Evolutionary conservation across 1,140 invertebrate genomes (phyloP), one percentile per base, ranked within the genome.

Genomic region (Delia radicum): DNA sequence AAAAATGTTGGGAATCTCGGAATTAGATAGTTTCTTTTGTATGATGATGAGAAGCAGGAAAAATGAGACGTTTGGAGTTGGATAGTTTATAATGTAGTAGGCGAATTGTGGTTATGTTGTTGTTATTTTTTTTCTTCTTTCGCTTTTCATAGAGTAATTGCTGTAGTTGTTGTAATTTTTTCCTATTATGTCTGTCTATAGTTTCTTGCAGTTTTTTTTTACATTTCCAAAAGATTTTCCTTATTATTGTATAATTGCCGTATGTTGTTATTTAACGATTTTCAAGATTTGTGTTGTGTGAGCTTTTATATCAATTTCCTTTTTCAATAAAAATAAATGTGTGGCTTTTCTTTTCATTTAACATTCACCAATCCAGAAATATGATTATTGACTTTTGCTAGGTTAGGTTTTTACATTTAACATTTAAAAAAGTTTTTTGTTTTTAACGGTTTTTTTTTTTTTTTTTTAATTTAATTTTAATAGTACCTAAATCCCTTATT

Each of bases 341-440:
- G 48, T 55, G 48, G 48, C 48, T 55, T 55, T 55, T 55, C 48
- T 21, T 55, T 55, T 55, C 48, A 55, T 55, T 55, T 55, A 18
- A n/a, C 48, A 55, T 71, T 42, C 18, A n/a, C n/a, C n/a, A n/a
- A n/a, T n/a, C n/a, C n/a, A n/a, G n/a, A n/a, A n/a, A n/a, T n/a
- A 27, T 73, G 71, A 73, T 73, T 42, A 48, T 73, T 73, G 71
- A 73, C 71, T 73, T 73, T 73, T 73, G 37, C 10, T 55, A 28
- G 26, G 28, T 73, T 48, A 10, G 10, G 0, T 67, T 67, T 65
- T 29, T 28, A 33, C 12, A 10, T 42, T 42, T 15, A 42, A 42
- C n/a, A 4, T 33, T 42, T 5, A 42, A 42, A 42, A 42, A 42
- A 42, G n/a, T n/a, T n/a, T n/a, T n/a, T n/a, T n/a, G n/a, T n/a